Conservation (phyloP, 2,888 invertebrate genomes). For the Athrips mouffetella region DNA sequence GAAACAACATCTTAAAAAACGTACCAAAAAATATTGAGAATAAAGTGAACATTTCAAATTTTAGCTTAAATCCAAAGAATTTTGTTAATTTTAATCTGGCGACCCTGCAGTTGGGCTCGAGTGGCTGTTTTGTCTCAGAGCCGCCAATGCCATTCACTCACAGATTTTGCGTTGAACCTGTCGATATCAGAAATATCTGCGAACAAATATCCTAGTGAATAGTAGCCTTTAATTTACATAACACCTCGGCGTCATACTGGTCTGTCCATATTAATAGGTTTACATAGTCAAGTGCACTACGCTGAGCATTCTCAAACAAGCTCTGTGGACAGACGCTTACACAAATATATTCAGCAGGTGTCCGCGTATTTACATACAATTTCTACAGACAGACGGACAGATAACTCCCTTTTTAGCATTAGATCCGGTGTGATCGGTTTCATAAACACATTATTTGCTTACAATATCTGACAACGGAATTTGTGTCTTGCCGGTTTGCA, state of each 20-base stretch:
- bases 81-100: no score
- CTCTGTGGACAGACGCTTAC: slow-evolving; percentile 41
- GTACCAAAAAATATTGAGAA: no score
- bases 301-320: slow-evolving; percentile 63
- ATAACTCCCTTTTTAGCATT: slow-evolving; percentile 57
- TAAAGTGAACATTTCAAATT: no score
- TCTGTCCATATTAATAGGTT: slow-evolving; percentile 66
- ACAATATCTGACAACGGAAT: slow-evolving; percentile 12
- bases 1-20: no score
- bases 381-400: slow-evolving; percentile 63
- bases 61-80: no score
- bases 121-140: no score
- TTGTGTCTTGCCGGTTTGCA: not conserved
- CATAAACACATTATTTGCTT: slow-evolving; percentile 29
- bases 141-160: no score
- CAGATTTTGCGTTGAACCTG: no score
- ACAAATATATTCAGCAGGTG: slow-evolving; percentile 76
- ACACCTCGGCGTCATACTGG: slow-evolving; percentile 55
- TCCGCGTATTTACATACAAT: slow-evolving; percentile 75
- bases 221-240: slow-evolving; percentile 61
- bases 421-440: slow-evolving; percentile 58
- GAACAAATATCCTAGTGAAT: no score
- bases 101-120: no score
- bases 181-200: no score
- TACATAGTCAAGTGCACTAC: slow-evolving; percentile 67